Base-by-base conservation (phyloP, 2,797 vertebrate species). In the Gymnoscopelus braueri region DNA sequence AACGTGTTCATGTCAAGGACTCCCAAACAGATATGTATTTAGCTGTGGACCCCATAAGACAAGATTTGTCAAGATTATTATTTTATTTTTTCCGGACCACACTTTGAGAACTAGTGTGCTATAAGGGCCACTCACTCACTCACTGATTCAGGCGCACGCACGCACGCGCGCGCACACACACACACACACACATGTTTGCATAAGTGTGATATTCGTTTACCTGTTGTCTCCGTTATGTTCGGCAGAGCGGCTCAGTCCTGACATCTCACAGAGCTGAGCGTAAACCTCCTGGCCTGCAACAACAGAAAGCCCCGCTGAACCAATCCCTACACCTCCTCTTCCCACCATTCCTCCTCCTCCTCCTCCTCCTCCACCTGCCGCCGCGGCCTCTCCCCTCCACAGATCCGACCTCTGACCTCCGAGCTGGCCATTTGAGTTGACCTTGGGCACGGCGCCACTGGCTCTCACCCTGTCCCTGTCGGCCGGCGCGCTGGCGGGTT, bases 231-330 rank as follows among this genome's bases (percentile, higher is more conserved):
- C 90, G 19, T 93, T 95, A 80, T 89, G 93, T 78, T 97, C 96
- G 35, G 83, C n/a, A 1, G 93, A 82, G 13, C 87, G 91, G 80
- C 93, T 95, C 81, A 95, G 50, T 11, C 93, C 88, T 0, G 93
- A 92, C 50, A 94, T 91, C 69, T 96, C 92, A 29, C 93, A 92
- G 88, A 94, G 90, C 90, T 92, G 93, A 86, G 92, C 90, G 19
- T 95, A 96, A 78, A 94, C 93, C 92, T 95, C 95, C 89, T 96
- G 97, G 91, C 95, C 98, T 98, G 97, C 87, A 98, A 98, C 87
- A 91, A 98, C 93, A 97, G 94, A 98, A 94, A 95, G 91, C 91
- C 95, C 95, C 94, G 93, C 96, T 89, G 91, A 94, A 92, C 93
- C 93, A 89, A 91, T 90, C 86, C 91, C 93, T 83, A 88, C 83